These are phyloP conservation scores for Myotis findleyi DNA, from an alignment of 2,797 vertebrate species.

Conservation along the genomic window DNA sequence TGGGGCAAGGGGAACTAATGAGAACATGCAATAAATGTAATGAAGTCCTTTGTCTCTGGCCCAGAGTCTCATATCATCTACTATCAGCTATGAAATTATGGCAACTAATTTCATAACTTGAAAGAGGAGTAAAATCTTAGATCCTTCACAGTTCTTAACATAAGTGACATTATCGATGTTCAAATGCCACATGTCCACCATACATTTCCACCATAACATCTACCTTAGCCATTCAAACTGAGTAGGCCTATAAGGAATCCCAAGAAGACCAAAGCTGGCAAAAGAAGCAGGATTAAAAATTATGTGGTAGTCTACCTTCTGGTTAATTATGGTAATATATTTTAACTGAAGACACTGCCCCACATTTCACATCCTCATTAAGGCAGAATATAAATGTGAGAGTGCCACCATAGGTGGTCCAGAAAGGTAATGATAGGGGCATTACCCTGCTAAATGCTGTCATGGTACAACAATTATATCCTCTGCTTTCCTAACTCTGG, in stretches of 20 bases:
- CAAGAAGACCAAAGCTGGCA: neutral
- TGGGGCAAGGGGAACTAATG: neutral
- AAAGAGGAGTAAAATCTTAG: neutral
- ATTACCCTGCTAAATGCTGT: neutral
- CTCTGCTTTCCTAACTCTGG: constrained; percentile 39
- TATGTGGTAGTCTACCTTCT: neutral
- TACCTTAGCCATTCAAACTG: neutral
- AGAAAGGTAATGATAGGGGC: neutral
- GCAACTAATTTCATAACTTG: neutral
- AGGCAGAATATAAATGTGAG: neutral
- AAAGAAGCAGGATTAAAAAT: constrained; percentile 9
- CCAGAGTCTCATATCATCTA: neutral
- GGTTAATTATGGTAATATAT: neutral
- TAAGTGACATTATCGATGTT: neutral
- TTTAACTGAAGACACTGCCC: neutral
- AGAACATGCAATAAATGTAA: neutral
- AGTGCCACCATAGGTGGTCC: constrained; percentile 33
- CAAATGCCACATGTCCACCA: neutral
- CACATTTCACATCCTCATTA: neutral
- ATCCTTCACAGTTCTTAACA: neutral
- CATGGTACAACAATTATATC: constrained; percentile 29
- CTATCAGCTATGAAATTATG: neutral
- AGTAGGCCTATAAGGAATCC: neutral
- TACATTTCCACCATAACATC: neutral
- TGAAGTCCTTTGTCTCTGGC: neutral